Evolutionary conservation across 2,797 vertebrate genomes (phyloP), one percentile per base, ranked within the genome.

Genomic region (Sebastiscus albofasciatus): DNA sequence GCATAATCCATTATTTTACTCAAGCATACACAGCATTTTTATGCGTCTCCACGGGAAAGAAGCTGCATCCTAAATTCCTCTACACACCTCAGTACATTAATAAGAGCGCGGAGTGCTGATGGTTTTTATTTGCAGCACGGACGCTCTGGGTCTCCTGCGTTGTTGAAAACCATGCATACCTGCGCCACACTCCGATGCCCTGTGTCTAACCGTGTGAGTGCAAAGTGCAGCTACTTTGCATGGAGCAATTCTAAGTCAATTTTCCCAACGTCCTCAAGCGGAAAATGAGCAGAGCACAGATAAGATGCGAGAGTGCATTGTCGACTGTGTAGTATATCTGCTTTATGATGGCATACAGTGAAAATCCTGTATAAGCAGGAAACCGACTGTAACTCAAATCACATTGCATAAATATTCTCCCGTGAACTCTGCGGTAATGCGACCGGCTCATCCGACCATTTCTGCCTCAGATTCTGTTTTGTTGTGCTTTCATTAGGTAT

Each of bases 261-360:
- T 96, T 95, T 92, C 93, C 81, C 68, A 89, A 92, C 87, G 89
- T 93, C 83, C 74, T 92, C 94, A 94, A 91, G 94, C 90, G 75
- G 90, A 96, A 96, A 96, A 96, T 96, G 91, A 95, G 91, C 84
- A 82, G 84, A 87, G 87, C 80, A 60, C 62, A 91, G 92, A 95
- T 95, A 95, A 94, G 92, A 95, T 89, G 85, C 74, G 69, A 83
- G 85, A 77, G 83, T 88, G 86, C 89, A 84, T 89, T 73, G 85
- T 89, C 79, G 81, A 87, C 86, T 87, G 81, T 87, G 88, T 89
- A 76, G 86, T 94, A 87, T 92, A 89, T 93, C 88, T 89, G 88
- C 89, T 93, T 90, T 92, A 89, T 90, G 93, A 91, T 77, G 90
- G 90, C 85, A 79, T 83, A 93, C 80, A 89, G 85, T 87, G 78